Percentiles rank a stretch among this genome's conserved stretches.
These are phyloP conservation scores for Chaenogobius annularis DNA, from an alignment of 2,113 vertebrate genomes.

Conservation along the genomic window DNA sequence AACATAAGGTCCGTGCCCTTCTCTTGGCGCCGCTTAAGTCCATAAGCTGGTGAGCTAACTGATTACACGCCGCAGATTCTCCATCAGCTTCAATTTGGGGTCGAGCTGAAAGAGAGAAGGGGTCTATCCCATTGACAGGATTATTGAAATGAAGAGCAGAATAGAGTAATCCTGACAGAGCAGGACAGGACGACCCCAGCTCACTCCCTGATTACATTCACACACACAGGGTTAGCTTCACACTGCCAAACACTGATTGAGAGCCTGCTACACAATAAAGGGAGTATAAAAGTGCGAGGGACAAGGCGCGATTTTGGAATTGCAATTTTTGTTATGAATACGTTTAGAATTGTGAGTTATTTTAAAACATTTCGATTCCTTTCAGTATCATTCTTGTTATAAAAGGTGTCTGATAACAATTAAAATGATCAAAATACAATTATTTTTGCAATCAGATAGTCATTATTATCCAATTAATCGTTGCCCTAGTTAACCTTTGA, in stretches of 20 bases:
- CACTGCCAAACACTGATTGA: not conserved
- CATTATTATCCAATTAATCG: no score
- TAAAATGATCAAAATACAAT: no score
- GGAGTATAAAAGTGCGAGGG: no score
- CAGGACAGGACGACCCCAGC: conserved; percentile 27
- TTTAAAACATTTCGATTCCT: no score
- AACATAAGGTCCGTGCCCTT: conserved; percentile 51
- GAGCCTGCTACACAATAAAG: no score
- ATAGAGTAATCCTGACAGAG: conserved; percentile 62
- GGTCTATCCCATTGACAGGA: conserved; percentile 67
- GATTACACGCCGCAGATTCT: conserved; percentile 54
- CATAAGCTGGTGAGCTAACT: conserved; percentile 48
- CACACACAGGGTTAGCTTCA: conserved; percentile 33
- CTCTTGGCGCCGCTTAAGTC: conserved; percentile 40
- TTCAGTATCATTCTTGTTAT: no score
- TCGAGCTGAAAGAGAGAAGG: conserved; percentile 38
- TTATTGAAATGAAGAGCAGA: conserved; percentile 65
- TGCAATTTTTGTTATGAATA: no score
- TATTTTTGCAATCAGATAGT: no score
- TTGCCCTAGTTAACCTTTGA: no score
- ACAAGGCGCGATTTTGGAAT: no score
- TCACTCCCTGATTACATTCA: conserved; percentile 52
- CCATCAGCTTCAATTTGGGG: conserved; percentile 52
- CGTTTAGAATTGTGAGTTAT: no score
- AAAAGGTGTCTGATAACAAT: no score